phyloP scores from a whole-genome alignment of 1,140 invertebrate genomes.

The Acyrthosiphon pisum region DNA sequence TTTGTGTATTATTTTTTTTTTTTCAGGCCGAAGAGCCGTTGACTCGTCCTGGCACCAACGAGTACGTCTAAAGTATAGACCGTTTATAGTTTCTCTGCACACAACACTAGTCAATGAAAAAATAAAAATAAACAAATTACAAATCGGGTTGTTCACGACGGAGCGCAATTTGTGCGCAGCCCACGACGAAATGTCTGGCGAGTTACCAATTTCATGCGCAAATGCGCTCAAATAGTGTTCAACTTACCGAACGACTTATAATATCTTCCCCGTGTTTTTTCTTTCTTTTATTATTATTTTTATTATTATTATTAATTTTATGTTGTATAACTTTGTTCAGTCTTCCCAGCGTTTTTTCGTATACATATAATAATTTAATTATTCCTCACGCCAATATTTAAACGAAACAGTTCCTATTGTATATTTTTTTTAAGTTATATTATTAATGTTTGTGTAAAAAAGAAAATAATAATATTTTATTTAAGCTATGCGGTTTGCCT shows the following conservation, averaged over 20 bases:
- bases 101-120: constrained; percentile 47
- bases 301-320: constrained; percentile 9
- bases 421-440: constrained; percentile 47
- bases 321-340: not conserved
- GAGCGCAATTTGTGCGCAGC: not conserved
- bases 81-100: constrained; percentile 28
- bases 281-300: not conserved
- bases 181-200: constrained; percentile 6
- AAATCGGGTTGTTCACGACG: constrained; percentile 21
- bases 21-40: constrained; percentile 77
- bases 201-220: constrained; percentile 22
- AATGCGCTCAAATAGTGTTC: constrained; percentile 17
- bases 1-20: constrained; percentile 61
- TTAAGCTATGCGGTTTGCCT: constrained; percentile 53
- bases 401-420: constrained; percentile 54
- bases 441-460: constrained; percentile 42
- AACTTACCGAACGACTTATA: not conserved
- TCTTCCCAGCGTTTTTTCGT: constrained; percentile 35
- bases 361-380: not conserved
- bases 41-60: constrained; percentile 74
- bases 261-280: not conserved
- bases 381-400: constrained; percentile 16
- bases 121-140: constrained; percentile 24
- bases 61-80: constrained; percentile 68
- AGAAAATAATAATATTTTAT: constrained; percentile 16